phyloP scores from a whole-genome alignment of 2,888 invertebrate genomes.

The Callinectes sapidus region DNA sequence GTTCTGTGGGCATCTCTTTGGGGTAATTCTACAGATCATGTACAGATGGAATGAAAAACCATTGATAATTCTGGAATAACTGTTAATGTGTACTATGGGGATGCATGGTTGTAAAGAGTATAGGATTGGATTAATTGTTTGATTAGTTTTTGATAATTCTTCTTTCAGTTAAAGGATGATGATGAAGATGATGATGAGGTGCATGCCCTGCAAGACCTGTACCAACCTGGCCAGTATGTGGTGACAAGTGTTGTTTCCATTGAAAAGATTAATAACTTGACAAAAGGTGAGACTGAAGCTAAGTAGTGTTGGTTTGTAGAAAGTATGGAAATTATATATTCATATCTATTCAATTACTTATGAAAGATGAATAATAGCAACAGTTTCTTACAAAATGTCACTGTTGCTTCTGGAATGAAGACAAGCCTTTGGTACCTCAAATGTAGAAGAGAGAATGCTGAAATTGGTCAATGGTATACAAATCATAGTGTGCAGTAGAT shows the following conservation, averaged over 20 bases:
- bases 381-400: not conserved
- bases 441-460: not conserved
- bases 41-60: too few species aligned
- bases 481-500: not conserved
- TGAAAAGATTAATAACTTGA: conserved; percentile 36
- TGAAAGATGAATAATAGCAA: not conserved
- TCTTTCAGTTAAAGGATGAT: conserved; percentile 35
- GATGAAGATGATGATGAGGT: conserved; percentile 26
- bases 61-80: too few species aligned
- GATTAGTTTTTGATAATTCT: not conserved
- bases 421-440: not conserved
- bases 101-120: not conserved
- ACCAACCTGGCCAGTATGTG: conserved; percentile 41
- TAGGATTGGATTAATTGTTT: not conserved
- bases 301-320: not conserved
- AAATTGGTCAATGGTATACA: not conserved
- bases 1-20: too few species aligned
- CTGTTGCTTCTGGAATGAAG: not conserved
- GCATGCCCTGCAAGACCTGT: conserved; percentile 49
- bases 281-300: conserved; percentile 16
- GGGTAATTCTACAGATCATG: too few species aligned
- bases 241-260: conserved; percentile 40
- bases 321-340: not conserved
- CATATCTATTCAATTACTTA: not conserved
- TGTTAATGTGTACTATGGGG: not conserved